Percentiles rank a stretch among this genome's conserved stretches.
Evolutionary conservation across 2,888 invertebrate genomes (phyloP).

Genomic region (Morpho achilles): DNA sequence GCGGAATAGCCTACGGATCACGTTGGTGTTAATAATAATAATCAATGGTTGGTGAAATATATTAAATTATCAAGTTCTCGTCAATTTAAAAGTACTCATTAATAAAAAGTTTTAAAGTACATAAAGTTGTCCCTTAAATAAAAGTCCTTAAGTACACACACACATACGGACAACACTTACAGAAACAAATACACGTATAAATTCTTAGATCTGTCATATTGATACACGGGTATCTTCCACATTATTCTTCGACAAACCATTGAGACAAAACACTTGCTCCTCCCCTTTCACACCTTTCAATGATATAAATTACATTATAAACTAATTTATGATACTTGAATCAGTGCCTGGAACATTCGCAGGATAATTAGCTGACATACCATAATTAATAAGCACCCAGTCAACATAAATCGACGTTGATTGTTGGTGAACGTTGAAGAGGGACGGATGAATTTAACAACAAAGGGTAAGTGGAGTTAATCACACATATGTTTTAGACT

Average conservation of each 20-base stretch:
- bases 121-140: no score
- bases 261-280: not conserved
- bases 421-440: slow-evolving; percentile 63
- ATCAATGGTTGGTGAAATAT: no score
- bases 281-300: not conserved
- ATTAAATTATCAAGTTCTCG: no score
- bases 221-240: no score
- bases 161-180: not conserved
- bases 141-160: not conserved
- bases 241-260: slow-evolving; percentile 36
- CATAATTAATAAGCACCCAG: slow-evolving; percentile 69
- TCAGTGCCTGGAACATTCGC: slow-evolving; percentile 69
- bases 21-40: no score
- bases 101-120: no score
- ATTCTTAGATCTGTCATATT: not conserved
- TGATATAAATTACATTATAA: slow-evolving; percentile 26
- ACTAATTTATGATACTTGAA: slow-evolving; percentile 65
- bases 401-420: slow-evolving; percentile 65
- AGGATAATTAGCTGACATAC: slow-evolving; percentile 73
- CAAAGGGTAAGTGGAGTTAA: slow-evolving; percentile 57
- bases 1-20: no score
- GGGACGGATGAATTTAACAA: slow-evolving; percentile 77
- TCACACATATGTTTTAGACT: slow-evolving; percentile 11
- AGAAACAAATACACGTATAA: not conserved
- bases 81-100: no score